A percentile compares a stretch with the other conserved stretches of the same genome.
Evolutionary conservation across 1,140 invertebrate genomes (phyloP).

Genomic region (Saccostrea glomerata): DNA sequence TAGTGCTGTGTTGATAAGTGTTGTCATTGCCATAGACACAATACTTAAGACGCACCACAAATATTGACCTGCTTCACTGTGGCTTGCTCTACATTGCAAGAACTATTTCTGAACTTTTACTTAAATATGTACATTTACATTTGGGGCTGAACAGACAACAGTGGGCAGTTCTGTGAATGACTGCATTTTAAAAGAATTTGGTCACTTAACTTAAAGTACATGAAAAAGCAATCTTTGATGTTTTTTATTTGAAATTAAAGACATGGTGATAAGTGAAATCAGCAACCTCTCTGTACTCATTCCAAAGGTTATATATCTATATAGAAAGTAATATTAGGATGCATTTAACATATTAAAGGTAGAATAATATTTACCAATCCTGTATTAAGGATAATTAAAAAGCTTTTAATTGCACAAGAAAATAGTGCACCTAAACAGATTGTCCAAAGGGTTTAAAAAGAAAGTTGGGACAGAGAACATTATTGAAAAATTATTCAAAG

Average conservation of each 20-base stretch:
- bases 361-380: too few relatives aligned
- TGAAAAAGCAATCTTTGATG: not conserved
- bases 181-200: not conserved
- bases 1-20: conserved; percentile 22
- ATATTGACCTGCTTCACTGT: conserved; percentile 8
- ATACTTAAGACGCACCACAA: conserved; percentile 31
- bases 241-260: not conserved
- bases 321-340: too few relatives aligned
- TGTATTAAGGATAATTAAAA: too few relatives aligned
- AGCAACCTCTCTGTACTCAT: not conserved
- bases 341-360: too few relatives aligned
- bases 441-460: too few relatives aligned
- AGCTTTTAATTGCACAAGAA: too few relatives aligned
- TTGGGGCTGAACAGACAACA: not conserved
- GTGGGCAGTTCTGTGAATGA: not conserved
- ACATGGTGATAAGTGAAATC: not conserved
- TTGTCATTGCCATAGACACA: conserved; percentile 37
- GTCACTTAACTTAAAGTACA: not conserved
- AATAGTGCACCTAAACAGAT: too few relatives aligned
- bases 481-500: too few relatives aligned
- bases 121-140: not conserved
- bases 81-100: not conserved
- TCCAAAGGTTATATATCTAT: not conserved
- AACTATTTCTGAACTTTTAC: not conserved
- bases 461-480: too few relatives aligned